A percentile compares a stretch with the other conserved stretches of the same genome.
Evolutionary conservation across 2,888 invertebrate genomes (phyloP).

Genomic region (Eupithecia inturbata): DNA sequence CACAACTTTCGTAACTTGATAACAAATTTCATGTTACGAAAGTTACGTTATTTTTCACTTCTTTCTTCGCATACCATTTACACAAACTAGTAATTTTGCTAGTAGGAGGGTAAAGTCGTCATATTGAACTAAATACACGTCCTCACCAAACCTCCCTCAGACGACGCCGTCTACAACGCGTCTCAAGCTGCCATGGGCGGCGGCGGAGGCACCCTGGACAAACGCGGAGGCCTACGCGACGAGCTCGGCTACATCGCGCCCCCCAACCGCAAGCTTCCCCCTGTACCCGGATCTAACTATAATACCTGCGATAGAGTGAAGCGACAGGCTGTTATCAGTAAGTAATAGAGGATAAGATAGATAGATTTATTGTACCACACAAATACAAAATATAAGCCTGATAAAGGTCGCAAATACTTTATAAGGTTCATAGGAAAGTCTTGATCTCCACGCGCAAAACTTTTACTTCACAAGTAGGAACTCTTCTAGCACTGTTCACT

Average conservation of each 20-base stretch:
- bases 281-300: conserved; percentile 96
- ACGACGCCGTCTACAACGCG: conserved; percentile 96
- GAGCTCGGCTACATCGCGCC: conserved; percentile 97
- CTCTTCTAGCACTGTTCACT: background rate
- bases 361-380: no score
- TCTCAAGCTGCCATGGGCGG: conserved; percentile 87
- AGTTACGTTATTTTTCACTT: background rate
- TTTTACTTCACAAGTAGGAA: background rate
- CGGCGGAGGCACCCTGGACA: conserved; percentile 90
- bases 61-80: background rate
- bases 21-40: background rate
- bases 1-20: no score
- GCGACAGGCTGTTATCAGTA: conserved; percentile 96
- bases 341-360: conserved; percentile 81
- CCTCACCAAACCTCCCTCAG: conserved; percentile 69
- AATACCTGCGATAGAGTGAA: conserved; percentile 97
- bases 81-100: background rate
- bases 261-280: conserved; percentile 95
- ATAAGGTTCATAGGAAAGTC: background rate
- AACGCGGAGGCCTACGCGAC: conserved; percentile 91
- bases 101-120: background rate
- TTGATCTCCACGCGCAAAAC: background rate
- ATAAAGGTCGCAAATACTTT: background rate
- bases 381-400: no score
- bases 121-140: background rate